Evolutionary conservation across 2,888 invertebrate species (phyloP).

Genomic region (Agriopis marginaria): DNA sequence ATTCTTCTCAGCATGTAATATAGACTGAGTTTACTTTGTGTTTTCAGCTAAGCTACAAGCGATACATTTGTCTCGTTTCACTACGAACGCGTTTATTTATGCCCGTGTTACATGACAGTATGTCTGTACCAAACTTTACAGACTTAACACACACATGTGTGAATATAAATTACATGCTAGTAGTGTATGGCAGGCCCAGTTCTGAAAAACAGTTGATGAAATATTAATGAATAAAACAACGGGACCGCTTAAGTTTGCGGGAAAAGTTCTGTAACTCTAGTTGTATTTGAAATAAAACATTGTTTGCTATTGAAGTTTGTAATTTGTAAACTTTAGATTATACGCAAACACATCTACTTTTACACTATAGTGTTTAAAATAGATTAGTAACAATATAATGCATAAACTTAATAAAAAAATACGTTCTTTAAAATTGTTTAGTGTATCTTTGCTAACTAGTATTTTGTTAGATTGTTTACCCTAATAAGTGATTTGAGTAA

Average conservation of each 20-base stretch:
- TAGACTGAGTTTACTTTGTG: background rate
- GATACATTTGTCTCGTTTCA: background rate
- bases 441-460: background rate
- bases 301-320: slow-evolving; percentile 11
- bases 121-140: background rate
- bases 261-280: slow-evolving; percentile 13
- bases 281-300: slow-evolving; percentile 11
- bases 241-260: slow-evolving; percentile 10
- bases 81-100: background rate
- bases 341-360: background rate
- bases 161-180: slow-evolving; percentile 19
- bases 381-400: too few relatives aligned
- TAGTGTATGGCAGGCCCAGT: slow-evolving; percentile 1
- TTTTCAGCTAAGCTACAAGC: background rate
- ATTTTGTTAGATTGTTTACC: background rate
- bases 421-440: background rate
- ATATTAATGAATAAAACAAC: slow-evolving; percentile 42
- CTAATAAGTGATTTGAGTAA: background rate
- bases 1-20: too few relatives aligned
- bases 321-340: background rate
- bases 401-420: background rate
- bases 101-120: background rate
- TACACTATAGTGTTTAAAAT: background rate
- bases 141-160: slow-evolving; percentile 29
- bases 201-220: slow-evolving; percentile 41